Evolutionary conservation across 2,888 invertebrate genomes (phyloP).

Genomic region (Patella caerulea): DNA sequence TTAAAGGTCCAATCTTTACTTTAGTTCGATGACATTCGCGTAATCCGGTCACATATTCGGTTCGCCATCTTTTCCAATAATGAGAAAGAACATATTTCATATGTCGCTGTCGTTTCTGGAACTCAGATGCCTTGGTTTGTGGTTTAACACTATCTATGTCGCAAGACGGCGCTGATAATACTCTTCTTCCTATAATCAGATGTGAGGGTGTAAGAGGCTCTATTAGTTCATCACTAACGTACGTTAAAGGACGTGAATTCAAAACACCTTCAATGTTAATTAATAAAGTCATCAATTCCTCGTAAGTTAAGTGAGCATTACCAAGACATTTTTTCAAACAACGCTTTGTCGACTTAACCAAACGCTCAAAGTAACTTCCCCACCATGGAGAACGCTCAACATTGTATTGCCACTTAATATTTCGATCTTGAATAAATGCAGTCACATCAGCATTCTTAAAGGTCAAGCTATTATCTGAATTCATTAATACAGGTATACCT

Average conservation of each 20-base stretch:
- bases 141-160: neutral
- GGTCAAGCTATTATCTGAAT: neutral
- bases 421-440: neutral
- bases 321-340: constrained; percentile 1
- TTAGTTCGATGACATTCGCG: neutral
- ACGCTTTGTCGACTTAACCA: neutral
- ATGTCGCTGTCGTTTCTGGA: neutral
- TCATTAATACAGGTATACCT: neutral
- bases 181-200: neutral
- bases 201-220: neutral
- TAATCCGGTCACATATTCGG: neutral
- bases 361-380: constrained; percentile 3
- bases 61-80: neutral
- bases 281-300: neutral
- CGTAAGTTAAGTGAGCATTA: neutral
- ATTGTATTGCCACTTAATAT: neutral
- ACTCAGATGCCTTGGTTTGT: neutral
- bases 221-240: neutral
- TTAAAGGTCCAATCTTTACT: neutral
- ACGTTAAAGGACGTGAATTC: neutral
- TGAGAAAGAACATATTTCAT: neutral
- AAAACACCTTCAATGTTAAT: neutral
- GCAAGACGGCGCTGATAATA: neutral
- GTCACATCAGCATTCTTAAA: neutral
- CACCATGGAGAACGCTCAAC: neutral